Base-by-base conservation (phyloP, 1,140 invertebrate species). In the Anastrepha ludens region DNA sequence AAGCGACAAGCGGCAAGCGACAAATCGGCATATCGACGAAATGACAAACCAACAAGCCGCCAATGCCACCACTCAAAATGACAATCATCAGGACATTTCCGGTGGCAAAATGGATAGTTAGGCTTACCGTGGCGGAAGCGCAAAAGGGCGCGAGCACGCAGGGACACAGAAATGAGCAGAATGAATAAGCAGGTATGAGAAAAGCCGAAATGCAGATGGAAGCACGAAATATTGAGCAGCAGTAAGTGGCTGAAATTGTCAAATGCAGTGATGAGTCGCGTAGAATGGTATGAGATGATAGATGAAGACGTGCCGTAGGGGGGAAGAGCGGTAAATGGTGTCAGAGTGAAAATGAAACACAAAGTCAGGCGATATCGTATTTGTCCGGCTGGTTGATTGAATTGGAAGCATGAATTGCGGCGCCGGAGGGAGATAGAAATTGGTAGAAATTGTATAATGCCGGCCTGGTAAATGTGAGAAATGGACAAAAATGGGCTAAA, bases 231-330 rank as follows among this genome's bases (percentile, higher is more conserved):
- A 62, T 62, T 17, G 60, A 62, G n/a, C n/a, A 2, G 13, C 15
- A 17, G 60, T 17, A 62, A 62, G 60, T 62, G 60, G 60, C 60
- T 62, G 60, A 62, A 62, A 62, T n/a, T 62, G 60, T 62, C n/a
- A 62, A n/a, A 1, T n/a, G 60, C 15, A 62, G 15, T 62, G 60
- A 62, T 62, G 60, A 62, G 60, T 6, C 60, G 15, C 60, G 60
- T 62, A 62, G 9, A 62, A 17, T 62, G 4, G 60, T 15, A 62
- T 62, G 15, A 62, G 15, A 62, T 5, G 60, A 62, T 62, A 55
- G 60, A 62, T 17, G 60, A 17, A 5, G 13, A n/a, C 15, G 15
- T 15, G 60, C 4, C 13, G 4, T 62, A 62, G 9, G 4, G n/a
- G 4, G 15, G 9, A n/a, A 62, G n/a, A n/a, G 60, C 60, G n/a